Evolutionary conservation across 2,888 invertebrate genomes (phyloP).

Genomic region (Mythimna ferrago): DNA sequence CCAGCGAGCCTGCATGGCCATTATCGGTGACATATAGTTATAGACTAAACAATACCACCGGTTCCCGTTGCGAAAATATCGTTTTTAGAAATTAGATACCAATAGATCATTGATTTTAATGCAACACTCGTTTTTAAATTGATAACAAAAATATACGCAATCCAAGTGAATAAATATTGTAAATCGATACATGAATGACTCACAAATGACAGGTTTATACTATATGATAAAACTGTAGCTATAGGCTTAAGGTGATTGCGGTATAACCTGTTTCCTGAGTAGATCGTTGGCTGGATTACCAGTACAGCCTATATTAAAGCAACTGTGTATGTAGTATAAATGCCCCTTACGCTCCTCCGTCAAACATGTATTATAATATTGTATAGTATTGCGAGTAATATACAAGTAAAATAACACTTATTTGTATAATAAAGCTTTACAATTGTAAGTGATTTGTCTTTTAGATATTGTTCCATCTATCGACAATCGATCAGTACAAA

Average conservation of each 20-base stretch:
- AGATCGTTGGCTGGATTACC: conserved; percentile 2
- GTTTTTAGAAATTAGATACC: conserved; percentile 28
- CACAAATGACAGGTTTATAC: not conserved
- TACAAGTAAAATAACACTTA: not conserved
- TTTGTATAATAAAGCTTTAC: too few species aligned
- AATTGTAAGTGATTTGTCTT: too few species aligned
- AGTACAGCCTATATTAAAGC: not conserved
- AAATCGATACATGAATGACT: not conserved
- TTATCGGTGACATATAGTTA: conserved; percentile 63
- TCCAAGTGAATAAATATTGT: not conserved
- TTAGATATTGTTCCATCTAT: too few species aligned
- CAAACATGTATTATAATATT: not conserved
- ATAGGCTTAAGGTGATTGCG: not conserved
- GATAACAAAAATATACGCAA: conserved; percentile 1
- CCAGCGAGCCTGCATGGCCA: conserved; percentile 66
- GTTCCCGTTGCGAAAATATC: conserved; percentile 7
- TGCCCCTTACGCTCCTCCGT: not conserved
- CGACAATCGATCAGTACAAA: too few species aligned
- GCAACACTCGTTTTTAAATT: not conserved
- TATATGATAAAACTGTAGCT: not conserved
- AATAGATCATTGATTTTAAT: conserved; percentile 25
- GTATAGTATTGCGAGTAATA: not conserved
- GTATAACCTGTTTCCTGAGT: conserved; percentile 17
- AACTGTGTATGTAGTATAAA: not conserved
- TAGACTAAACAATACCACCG: conserved; percentile 57